A percentile compares a stretch with the other conserved stretches of the same genome.
Evolutionary conservation across 2,888 invertebrate species (phyloP).

Genomic region (Acleris literana): DNA sequence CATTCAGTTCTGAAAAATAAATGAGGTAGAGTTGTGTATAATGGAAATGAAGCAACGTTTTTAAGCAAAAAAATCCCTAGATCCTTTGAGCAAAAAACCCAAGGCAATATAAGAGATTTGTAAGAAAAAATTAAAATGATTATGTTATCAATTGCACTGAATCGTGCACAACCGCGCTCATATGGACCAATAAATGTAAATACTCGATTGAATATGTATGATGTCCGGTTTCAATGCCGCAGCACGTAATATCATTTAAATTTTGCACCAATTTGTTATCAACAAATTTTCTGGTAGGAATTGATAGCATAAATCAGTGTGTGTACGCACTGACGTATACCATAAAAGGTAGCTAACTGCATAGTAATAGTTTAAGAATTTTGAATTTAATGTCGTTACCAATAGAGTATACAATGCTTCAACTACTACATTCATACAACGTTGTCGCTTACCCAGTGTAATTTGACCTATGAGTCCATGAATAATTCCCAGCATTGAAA

Average conservation of each 20-base stretch:
- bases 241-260: conserved; percentile 31
- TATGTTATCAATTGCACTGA: conserved; percentile 12
- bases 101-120: neutral
- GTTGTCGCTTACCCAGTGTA: too few relatives aligned
- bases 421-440: too few relatives aligned
- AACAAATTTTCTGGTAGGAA: conserved; percentile 22
- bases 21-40: too few relatives aligned
- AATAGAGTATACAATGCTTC: too few relatives aligned
- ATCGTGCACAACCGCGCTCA: conserved; percentile 8
- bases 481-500: too few relatives aligned
- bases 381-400: too few relatives aligned
- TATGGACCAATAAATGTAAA: conserved; percentile 27
- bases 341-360: neutral
- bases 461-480: too few relatives aligned
- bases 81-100: neutral
- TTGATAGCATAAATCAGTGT: neutral
- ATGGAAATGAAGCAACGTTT: too few relatives aligned
- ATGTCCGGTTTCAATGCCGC: conserved; percentile 21
- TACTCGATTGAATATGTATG: conserved; percentile 27
- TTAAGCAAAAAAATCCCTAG: too few relatives aligned
- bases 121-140: neutral
- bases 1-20: too few relatives aligned
- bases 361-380: too few relatives aligned
- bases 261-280: conserved; percentile 32
- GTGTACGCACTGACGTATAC: neutral